Conservation (phyloP, 2,888 invertebrate species). For the Nomada ruficornis region DNA sequence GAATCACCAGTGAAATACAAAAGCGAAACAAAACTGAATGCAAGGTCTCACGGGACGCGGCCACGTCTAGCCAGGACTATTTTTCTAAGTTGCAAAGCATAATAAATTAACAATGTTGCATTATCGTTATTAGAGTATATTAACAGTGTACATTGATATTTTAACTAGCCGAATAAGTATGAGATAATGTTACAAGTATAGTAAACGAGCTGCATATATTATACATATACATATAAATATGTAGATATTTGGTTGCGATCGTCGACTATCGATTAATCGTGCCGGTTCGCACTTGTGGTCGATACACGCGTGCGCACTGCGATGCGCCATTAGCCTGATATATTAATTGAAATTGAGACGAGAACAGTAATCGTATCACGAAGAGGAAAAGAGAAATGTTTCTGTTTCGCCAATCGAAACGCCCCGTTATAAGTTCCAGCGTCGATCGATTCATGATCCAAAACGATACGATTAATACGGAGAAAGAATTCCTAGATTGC, state of each 20-base stretch:
- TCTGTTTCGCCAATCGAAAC: not conserved
- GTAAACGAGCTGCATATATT: conserved; percentile 56
- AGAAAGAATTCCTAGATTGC: conserved; percentile 7
- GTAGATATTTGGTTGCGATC: conserved; percentile 34
- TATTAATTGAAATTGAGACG: conserved; percentile 42
- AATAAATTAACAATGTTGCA: conserved; percentile 83
- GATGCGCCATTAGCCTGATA: conserved; percentile 47
- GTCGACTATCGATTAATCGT: conserved; percentile 31
- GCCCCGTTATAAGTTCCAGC: conserved; percentile 28
- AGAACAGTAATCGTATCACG: not conserved
- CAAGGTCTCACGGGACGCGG: conserved; percentile 74
- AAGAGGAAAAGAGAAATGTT: not conserved
- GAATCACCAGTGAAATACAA: not conserved
- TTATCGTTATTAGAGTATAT: conserved; percentile 84
- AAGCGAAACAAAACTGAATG: conserved; percentile 41
- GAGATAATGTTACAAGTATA: conserved; percentile 78
- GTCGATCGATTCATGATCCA: conserved; percentile 45
- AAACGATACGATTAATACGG: conserved; percentile 34
- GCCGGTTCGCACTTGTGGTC: conserved; percentile 65
- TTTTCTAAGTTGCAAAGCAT: conserved; percentile 84
- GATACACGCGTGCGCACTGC: conserved; percentile 45
- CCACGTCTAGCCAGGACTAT: conserved; percentile 81
- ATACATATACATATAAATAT: conserved; percentile 30
- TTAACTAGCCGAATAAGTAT: conserved; percentile 80
- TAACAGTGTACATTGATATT: conserved; percentile 81